A percentile compares a stretch with the other conserved stretches of the same genome.
These are phyloP conservation scores for Drosophila neoperkinsi DNA, from an alignment of 2,888 invertebrate species.

Conservation along the genomic window DNA sequence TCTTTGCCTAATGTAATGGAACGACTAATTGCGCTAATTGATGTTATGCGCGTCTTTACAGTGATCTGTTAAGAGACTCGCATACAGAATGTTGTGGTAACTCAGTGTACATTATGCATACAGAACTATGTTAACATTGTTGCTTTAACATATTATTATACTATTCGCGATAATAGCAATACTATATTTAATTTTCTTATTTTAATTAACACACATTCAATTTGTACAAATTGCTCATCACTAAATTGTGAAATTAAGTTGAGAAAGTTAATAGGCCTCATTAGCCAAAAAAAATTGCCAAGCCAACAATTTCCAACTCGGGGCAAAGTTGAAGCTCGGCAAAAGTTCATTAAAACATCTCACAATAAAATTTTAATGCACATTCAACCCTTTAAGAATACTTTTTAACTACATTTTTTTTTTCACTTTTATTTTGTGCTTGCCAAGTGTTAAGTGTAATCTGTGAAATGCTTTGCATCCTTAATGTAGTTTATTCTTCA, in stretches of 20 bases:
- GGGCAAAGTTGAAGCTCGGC: not conserved
- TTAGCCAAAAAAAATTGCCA: slow-evolving; percentile 1
- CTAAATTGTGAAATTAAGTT: slow-evolving; percentile 1
- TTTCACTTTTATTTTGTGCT: not conserved
- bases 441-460: slow-evolving; percentile 24
- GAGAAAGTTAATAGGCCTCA: not conserved
- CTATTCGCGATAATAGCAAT: too few species aligned
- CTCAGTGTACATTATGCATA: too few species aligned
- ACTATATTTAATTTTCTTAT: not conserved
- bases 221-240: not conserved
- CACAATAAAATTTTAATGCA: slow-evolving; percentile 25
- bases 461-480: slow-evolving; percentile 24
- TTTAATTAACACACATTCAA: not conserved
- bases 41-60: too few species aligned
- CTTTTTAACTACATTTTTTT: slow-evolving; percentile 17
- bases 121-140: too few species aligned
- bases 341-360: slow-evolving; percentile 22
- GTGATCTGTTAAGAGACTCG: too few species aligned
- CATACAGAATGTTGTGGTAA: too few species aligned
- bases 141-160: too few species aligned
- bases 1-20: too few species aligned
- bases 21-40: too few species aligned
- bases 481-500: slow-evolving; percentile 12
- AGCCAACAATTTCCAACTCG: slow-evolving; percentile 3
- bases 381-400: slow-evolving; percentile 11